phyloP scores from a whole-genome alignment of 2,888 invertebrate species.

The Nomada ruficornis region DNA sequence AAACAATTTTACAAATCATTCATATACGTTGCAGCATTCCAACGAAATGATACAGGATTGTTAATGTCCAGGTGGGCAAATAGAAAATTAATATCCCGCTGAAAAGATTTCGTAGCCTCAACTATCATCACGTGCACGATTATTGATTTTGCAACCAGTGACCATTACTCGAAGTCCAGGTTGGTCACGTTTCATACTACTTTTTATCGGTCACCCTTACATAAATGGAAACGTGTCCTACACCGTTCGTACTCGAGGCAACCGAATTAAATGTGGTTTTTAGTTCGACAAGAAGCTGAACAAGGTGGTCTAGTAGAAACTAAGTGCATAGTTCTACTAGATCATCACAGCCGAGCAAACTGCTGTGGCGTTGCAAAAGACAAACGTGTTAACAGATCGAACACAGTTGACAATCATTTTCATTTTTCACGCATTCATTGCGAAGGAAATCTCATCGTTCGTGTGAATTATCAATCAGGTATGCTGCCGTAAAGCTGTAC shows the following conservation, averaged over 20 bases:
- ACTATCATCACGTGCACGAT: background rate
- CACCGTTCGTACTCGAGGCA: background rate
- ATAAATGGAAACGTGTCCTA: slow-evolving; percentile 9
- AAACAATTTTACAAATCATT: no score
- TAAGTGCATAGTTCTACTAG: no score
- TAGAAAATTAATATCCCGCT: background rate
- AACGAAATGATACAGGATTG: background rate
- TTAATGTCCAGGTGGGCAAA: background rate
- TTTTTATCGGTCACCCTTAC: slow-evolving; percentile 23
- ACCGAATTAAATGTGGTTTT: slow-evolving; percentile 12
- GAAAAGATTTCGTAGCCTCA: background rate
- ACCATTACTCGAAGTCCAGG: background rate
- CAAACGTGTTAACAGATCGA: no score
- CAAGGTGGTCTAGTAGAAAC: background rate
- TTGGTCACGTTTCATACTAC: slow-evolving; percentile 14
- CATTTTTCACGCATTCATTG: no score
- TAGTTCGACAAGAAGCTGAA: background rate
- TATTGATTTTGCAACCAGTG: slow-evolving; percentile 15
- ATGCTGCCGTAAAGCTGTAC: background rate
- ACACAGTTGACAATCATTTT: no score
- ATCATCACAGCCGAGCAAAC: no score
- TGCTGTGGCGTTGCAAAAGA: no score
- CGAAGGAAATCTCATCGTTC: background rate
- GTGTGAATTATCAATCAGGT: background rate
- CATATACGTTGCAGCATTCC: no score